phyloP scores from a whole-genome alignment of 1,140 invertebrate genomes.

The Euwallacea fornicatus region DNA sequence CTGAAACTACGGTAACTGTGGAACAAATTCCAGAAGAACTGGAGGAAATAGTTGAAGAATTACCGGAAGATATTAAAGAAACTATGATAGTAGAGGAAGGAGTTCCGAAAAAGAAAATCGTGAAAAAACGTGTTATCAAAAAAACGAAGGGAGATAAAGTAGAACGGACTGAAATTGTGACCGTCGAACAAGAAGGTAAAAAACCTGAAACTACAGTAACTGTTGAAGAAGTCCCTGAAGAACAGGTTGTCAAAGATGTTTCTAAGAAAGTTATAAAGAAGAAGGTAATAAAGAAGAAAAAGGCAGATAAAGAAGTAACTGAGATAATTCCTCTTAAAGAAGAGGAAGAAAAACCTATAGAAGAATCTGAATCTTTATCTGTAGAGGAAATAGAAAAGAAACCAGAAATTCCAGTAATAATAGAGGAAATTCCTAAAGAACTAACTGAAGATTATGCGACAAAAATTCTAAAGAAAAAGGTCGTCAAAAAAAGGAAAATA shows the following conservation, averaged over 20 bases:
- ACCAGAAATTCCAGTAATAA: slow-evolving; percentile 46
- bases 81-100: slow-evolving; percentile 43
- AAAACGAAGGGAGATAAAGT: slow-evolving; percentile 48
- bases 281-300: slow-evolving; percentile 48
- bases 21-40: slow-evolving; percentile 47
- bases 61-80: slow-evolving; percentile 53
- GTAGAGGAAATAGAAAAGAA: slow-evolving; percentile 54
- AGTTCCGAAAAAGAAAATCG: slow-evolving; percentile 42
- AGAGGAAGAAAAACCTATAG: slow-evolving; percentile 52
- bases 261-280: slow-evolving; percentile 53
- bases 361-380: slow-evolving; percentile 56
- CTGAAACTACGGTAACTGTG: slow-evolving; percentile 44
- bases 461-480: slow-evolving; percentile 46
- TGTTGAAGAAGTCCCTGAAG: slow-evolving; percentile 44
- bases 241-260: slow-evolving; percentile 48
- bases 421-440: slow-evolving; percentile 46
- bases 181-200: slow-evolving; percentile 49
- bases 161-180: slow-evolving; percentile 48
- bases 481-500: slow-evolving; percentile 49
- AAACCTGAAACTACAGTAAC: slow-evolving; percentile 48
- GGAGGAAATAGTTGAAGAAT: slow-evolving; percentile 37
- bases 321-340: slow-evolving; percentile 51
- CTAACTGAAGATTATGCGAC: slow-evolving; percentile 45
- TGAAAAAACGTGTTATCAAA: slow-evolving; percentile 49
- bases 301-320: slow-evolving; percentile 45